A percentile compares a stretch with the other conserved stretches of the same genome.
phyloP scores from a whole-genome alignment of 2,113 vertebrate genomes.

The Oenanthe melanoleuca region DNA sequence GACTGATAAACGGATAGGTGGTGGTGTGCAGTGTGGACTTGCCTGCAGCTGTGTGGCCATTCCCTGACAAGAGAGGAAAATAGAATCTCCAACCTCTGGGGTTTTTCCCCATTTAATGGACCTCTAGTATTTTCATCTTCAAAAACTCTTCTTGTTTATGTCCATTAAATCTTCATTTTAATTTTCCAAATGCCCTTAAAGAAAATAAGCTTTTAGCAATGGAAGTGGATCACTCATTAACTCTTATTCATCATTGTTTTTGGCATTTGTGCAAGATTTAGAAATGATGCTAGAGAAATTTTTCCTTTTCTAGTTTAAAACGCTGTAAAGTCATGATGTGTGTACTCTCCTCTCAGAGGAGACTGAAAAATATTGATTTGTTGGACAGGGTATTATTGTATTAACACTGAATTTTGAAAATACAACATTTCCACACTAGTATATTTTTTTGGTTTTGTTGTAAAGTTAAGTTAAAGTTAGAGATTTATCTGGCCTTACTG shows the following conservation, averaged over 20 bases:
- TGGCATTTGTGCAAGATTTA: neutral
- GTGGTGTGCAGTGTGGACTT: neutral
- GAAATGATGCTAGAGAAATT: neutral
- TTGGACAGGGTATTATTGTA: neutral
- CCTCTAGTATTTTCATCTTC: neutral
- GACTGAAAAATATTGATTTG: neutral
- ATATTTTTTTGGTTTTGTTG: neutral
- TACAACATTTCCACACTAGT: neutral
- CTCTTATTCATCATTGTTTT: neutral
- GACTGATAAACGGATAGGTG: neutral
- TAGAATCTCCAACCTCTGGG: rapidly evolving
- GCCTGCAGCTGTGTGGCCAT: neutral
- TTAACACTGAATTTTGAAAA: slow-evolving; percentile 27
- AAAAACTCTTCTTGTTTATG: neutral
- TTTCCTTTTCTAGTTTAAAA: neutral
- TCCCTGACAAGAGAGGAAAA: neutral
- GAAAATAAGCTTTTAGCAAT: neutral
- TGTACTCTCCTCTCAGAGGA: neutral
- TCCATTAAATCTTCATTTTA: neutral
- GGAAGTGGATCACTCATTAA: neutral
- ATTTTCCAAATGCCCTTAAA: neutral
- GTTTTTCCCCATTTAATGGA: neutral
- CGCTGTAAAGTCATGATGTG: neutral
- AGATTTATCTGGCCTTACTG: slow-evolving; percentile 41
- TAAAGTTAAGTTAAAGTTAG: neutral